phyloP scores from a whole-genome alignment of 1,140 invertebrate species.

The Arion vulgaris region DNA sequence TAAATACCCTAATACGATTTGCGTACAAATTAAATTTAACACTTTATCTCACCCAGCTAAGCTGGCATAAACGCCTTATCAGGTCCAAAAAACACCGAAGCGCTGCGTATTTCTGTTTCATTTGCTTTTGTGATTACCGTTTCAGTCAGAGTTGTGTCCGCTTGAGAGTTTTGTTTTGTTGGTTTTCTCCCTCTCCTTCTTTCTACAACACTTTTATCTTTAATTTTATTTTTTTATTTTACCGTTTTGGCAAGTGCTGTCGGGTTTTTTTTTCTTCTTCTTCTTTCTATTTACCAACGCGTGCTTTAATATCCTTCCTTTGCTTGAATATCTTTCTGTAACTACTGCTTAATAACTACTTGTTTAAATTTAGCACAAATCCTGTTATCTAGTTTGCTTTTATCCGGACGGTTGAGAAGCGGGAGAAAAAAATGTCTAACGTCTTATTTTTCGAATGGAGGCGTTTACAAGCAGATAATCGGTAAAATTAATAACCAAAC shows the following conservation, averaged over 20 bases:
- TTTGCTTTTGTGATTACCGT: conserved; percentile 11
- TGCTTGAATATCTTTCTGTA: background rate
- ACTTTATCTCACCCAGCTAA: conserved; percentile 27
- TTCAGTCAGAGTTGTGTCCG: background rate
- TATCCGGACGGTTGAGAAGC: background rate
- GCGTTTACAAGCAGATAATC: conserved; percentile 13
- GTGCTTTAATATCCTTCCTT: background rate
- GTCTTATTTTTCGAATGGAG: conserved; percentile 3
- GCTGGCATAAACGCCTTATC: conserved; percentile 28
- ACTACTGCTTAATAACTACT: background rate
- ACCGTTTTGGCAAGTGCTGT: background rate
- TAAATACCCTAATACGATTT: conserved; percentile 30
- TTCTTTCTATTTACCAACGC: background rate
- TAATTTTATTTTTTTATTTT: background rate
- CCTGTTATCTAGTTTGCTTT: background rate
- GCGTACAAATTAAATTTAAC: conserved; percentile 32
- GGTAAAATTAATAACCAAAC: conserved; percentile 20
- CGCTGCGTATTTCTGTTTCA: conserved; percentile 27
- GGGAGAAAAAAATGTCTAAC: background rate
- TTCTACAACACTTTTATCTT: background rate
- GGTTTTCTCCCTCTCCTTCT: conserved; percentile 2
- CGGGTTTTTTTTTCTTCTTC: background rate
- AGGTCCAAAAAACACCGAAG: background rate
- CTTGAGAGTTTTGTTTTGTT: conserved; percentile 10
- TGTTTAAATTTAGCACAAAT: conserved; percentile 2